Base-by-base conservation (phyloP, 2,113 vertebrate genomes). In the Pandion haliaetus region DNA sequence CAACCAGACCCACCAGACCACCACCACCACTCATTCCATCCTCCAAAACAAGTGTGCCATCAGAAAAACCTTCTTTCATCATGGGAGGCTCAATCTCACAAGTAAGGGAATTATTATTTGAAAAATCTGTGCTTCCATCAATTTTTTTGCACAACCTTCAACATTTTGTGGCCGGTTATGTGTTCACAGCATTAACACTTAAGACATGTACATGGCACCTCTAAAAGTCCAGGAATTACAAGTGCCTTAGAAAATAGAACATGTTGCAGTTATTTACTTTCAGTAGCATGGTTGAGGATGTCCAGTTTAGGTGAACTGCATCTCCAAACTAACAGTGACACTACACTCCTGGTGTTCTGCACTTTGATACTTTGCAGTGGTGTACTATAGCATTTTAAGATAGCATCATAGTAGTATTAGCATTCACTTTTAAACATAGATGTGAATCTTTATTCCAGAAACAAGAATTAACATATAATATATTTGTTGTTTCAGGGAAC, bases 21-120 rank as follows among this genome's bases (percentile, higher is more conserved):
- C 99, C 99, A 10, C 99, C 99, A 62, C 99, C 99, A 7, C 99
- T 99, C 97, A 99, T 99, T 98, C 99, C 99, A n/a, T 99, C 99
- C 47, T 99, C 99, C 96, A 99, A 99, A 98, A 99, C 99, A n/a
- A 97, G 98, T 20, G 96, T 97, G 79, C 97, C 98, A 82, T 98
- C 99, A 24, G 99, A 99, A 98, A 99, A 99, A 94, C 99, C 99
- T 26, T 99, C 99, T 42, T 99, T 99, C 97, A 99, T 99, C 96
- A 99, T 99, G 96, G 99, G 99, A 88, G 99, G 99, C 93, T 99
- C 99, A 45, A 99, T 99, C 95, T 99, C 99, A 91, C 99, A 99
- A 99, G 99, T 99, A 98, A 97, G 98, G 90, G 34, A 67, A 31
- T 26, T 62, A 31, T 12, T 71, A 8, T 34, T 80, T 45, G 26